phyloP scores from a whole-genome alignment of 2,888 invertebrate genomes.

The Dicroscelio sp. region DNA sequence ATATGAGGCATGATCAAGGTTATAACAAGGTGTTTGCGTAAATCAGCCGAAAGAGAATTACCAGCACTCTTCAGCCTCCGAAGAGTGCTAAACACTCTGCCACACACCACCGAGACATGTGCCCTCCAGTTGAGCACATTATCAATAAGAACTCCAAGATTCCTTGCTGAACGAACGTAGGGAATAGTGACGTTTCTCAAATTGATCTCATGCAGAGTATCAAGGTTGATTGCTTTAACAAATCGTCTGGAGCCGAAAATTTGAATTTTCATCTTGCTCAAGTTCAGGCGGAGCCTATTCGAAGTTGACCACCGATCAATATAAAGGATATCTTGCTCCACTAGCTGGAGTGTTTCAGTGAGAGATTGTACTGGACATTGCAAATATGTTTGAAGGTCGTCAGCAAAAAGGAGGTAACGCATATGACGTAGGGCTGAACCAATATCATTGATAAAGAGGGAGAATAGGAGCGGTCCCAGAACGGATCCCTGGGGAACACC shows the following conservation, averaged over 20 bases:
- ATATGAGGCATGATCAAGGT: not conserved
- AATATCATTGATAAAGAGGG: not conserved
- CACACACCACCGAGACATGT: not conserved
- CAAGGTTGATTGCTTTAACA: not conserved
- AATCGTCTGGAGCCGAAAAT: not conserved
- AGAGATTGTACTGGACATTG: not conserved
- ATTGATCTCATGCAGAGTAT: not conserved
- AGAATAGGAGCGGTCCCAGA: not conserved
- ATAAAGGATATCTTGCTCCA: not conserved
- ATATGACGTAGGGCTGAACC: not conserved
- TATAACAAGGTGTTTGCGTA: not conserved
- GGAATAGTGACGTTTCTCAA: not conserved
- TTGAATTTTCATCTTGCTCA: not conserved
- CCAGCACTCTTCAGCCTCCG: not conserved
- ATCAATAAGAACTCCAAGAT: not conserved
- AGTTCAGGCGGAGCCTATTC: not conserved
- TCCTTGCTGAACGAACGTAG: not conserved
- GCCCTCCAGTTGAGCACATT: not conserved
- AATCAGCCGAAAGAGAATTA: not conserved
- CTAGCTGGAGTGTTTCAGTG: not conserved
- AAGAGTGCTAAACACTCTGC: not conserved
- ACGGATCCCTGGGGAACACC: constrained; percentile 16
- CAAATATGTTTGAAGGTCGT: not conserved
- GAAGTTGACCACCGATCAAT: not conserved
- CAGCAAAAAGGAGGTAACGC: not conserved